These are phyloP conservation scores for Nomada lathburiana DNA, from an alignment of 2,888 invertebrate genomes.

Conservation along the genomic window DNA sequence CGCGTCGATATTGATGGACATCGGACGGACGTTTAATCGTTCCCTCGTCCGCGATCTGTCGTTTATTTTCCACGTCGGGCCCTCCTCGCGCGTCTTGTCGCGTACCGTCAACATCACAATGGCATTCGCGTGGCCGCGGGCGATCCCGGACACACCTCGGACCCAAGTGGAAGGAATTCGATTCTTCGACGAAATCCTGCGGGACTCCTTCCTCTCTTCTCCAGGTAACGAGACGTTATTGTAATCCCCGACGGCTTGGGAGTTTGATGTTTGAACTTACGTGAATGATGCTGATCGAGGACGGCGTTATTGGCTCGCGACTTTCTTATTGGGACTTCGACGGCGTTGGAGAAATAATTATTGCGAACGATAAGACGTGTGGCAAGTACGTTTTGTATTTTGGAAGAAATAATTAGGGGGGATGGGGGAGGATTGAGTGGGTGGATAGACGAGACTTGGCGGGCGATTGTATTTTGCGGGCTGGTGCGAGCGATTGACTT, in stretches of 20 bases:
- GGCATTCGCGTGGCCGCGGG: conserved; percentile 32
- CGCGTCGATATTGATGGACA: conserved; percentile 57
- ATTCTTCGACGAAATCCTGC: conserved; percentile 11
- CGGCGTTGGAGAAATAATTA: neutral
- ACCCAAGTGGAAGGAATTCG: conserved; percentile 5
- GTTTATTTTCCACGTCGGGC: conserved; percentile 50
- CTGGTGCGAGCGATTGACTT: too few species aligned
- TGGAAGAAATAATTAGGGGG: neutral
- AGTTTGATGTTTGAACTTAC: neutral
- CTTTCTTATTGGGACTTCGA: neutral
- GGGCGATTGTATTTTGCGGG: too few species aligned
- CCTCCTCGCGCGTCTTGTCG: conserved; percentile 37
- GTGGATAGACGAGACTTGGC: too few species aligned
- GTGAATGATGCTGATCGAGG: conserved; percentile 1
- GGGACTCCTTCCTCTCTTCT: neutral
- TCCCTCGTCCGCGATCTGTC: conserved; percentile 43
- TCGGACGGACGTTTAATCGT: conserved; percentile 66
- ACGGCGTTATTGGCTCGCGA: too few species aligned
- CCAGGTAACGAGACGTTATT: conserved; percentile 58
- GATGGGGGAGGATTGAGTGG: too few species aligned
- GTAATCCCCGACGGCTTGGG: conserved; percentile 20
- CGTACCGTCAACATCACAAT: conserved; percentile 49
- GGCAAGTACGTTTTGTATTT: neutral
- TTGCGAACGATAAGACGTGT: neutral
- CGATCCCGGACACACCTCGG: conserved; percentile 22